Percentiles rank a stretch among this genome's conserved stretches.
These are phyloP conservation scores for Erythrolamprus reginae DNA, from an alignment of 2,113 vertebrate species.

Conservation along the genomic window DNA sequence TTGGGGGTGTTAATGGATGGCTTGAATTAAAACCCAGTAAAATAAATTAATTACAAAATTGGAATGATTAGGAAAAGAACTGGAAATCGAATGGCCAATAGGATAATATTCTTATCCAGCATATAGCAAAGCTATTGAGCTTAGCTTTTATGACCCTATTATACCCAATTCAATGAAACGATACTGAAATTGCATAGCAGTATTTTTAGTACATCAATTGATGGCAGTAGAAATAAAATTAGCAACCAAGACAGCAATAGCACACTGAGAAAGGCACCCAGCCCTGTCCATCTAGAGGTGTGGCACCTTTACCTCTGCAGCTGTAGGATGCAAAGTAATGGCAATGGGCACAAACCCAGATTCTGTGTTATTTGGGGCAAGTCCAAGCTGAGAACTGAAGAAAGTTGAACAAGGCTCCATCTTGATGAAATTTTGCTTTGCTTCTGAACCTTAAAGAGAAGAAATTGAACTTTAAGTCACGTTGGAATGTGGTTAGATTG, in stretches of 20 bases:
- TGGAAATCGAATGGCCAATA: background rate
- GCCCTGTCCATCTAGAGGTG: background rate
- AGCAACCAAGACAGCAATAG: background rate
- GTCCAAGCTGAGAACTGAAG: conserved; percentile 75
- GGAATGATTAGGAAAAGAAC: background rate
- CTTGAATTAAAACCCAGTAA: background rate
- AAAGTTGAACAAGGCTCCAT: conserved; percentile 75
- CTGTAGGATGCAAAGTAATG: conserved; percentile 87
- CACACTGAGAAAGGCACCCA: background rate
- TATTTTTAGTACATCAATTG: background rate
- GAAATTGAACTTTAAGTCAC: background rate
- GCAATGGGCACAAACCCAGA: conserved; percentile 90
- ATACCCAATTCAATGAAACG: background rate
- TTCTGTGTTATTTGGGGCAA: conserved; percentile 79
- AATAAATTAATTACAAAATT: background rate
- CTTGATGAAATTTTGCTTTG: conserved; percentile 85
- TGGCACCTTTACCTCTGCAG: conserved; percentile 81
- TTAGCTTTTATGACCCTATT: background rate
- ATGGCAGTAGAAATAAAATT: background rate
- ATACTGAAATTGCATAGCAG: background rate
- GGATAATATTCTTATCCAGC: background rate
- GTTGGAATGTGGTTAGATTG: accelerated
- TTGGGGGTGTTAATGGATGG: background rate
- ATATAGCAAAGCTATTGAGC: background rate
- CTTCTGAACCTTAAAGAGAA: conserved; percentile 72